Evolutionary conservation across 2,888 invertebrate species (phyloP).

Genomic region (Limnephilus marmoratus): DNA sequence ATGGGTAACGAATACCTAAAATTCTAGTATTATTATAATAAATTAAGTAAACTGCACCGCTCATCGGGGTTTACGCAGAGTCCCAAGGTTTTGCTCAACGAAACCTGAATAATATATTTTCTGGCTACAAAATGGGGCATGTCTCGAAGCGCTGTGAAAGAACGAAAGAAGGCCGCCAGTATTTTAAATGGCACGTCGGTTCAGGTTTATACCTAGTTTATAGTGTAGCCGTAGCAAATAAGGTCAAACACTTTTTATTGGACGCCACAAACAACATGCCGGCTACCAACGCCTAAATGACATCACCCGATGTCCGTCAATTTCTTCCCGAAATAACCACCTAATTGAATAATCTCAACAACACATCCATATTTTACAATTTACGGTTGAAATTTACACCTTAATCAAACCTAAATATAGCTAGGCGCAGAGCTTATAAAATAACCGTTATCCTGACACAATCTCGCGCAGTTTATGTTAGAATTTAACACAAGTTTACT

Average conservation of each 20-base stretch:
- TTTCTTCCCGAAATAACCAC: slow-evolving; percentile 45
- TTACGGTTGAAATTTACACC: slow-evolving; percentile 18
- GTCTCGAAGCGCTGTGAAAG: not conserved
- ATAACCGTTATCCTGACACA: not conserved
- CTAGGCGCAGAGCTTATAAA: not conserved
- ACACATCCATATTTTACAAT: not conserved
- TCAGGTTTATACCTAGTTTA: slow-evolving; percentile 21
- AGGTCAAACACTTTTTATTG: slow-evolving; percentile 49
- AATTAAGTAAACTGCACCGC: too few species aligned
- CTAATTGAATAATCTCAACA: slow-evolving; percentile 52
- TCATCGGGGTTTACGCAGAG: too few species aligned
- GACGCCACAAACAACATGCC: slow-evolving; percentile 42
- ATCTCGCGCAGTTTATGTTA: slow-evolving; percentile 31
- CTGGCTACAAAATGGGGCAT: not conserved
- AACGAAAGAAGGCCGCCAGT: slow-evolving; percentile 8
- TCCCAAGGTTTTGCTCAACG: too few species aligned
- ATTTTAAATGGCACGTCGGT: slow-evolving; percentile 9
- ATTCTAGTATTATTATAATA: too few species aligned
- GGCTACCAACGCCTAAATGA: slow-evolving; percentile 53
- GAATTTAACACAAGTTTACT: slow-evolving; percentile 16
- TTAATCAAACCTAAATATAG: slow-evolving; percentile 20
- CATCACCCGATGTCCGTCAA: slow-evolving; percentile 51
- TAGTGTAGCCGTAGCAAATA: slow-evolving; percentile 21
- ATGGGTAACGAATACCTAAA: too few species aligned
- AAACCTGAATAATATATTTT: not conserved